Percentiles rank a stretch among this genome's conserved stretches.
phyloP scores from a whole-genome alignment of 2,797 vertebrate genomes.

The Melanogrammus aeglefinus region DNA sequence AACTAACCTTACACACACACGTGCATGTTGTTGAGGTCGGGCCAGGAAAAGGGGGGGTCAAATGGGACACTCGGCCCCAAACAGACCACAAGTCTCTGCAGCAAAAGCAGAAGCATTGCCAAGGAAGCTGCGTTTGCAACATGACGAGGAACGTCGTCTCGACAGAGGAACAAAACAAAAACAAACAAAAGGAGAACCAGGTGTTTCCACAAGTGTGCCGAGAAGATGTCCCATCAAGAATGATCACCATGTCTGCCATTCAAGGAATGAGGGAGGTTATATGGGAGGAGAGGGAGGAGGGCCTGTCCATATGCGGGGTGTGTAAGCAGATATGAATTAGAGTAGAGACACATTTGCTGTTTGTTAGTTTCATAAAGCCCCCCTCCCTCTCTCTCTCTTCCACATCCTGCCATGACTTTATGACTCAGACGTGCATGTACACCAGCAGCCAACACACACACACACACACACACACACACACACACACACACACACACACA shows the following conservation, averaged over 20 bases:
- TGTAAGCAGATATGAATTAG: constrained; percentile 51
- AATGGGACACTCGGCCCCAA: no score
- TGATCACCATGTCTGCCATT: constrained; percentile 61
- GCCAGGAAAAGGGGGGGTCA: no score
- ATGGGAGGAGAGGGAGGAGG: constrained; percentile 29
- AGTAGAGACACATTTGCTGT: constrained; percentile 21
- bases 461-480: no score
- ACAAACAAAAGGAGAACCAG: not conserved
- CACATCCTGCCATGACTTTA: not conserved
- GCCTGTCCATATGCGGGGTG: not conserved
- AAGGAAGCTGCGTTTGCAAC: no score
- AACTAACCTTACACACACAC: not conserved
- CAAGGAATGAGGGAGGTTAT: constrained; percentile 53
- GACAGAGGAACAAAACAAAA: not conserved
- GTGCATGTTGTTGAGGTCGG: not conserved
- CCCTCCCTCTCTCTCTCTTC: not conserved
- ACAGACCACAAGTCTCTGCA: not conserved
- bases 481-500: no score
- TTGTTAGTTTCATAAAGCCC: not conserved
- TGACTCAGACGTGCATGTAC: not conserved
- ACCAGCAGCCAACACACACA: no score
- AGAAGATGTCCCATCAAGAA: constrained; percentile 42
- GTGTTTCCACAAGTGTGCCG: constrained; percentile 42
- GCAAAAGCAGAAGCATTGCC: not conserved
- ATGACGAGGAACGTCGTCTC: not conserved